Base-by-base conservation (phyloP, 2,797 vertebrate species). In the Sarcophilus harrisii region DNA sequence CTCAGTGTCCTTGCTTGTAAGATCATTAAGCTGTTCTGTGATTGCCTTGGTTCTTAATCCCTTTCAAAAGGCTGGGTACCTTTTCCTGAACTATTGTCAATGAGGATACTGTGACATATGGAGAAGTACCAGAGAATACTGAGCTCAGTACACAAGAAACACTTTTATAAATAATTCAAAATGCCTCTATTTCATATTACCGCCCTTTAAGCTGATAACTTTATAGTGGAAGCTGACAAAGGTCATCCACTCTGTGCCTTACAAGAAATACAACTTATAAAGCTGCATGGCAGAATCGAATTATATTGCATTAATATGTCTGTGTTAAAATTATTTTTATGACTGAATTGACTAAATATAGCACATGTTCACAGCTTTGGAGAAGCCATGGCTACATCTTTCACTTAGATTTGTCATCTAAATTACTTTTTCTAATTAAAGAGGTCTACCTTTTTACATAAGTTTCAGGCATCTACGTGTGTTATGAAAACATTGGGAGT, bases 141-240 rank as follows among this genome's bases (percentile, higher is more conserved):
- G 91, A 91, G 58, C n/a, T 91, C 52, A 54, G 27, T 58, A 58
- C 30, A 89, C 11, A 90, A 91, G 45, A 5, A 28, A 32, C 30
- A 12, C 2, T 18, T 90, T 92, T 38, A 93, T 90, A 73, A 96
- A 93, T 91, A 94, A 95, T 92, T 73, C 38, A 81, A 38, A 96
- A 11, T 14, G 90, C 49, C 27, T 94, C 30, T 81, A 62, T 32
- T 62, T 93, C 57, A 66, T 27, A 59, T 52, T 27, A 93, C 91
- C 32, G 62, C 11, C 8, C 57, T 96, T 93, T 94, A 92, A 89
- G 30, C 49, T 93, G 27, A 58, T 93, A 89, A 94, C 90, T 87
- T 92, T 95, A 94, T 94, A 59, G 58, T 3, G 58, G 13, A 16
- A 94, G 90, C 81, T 24, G 32, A 58, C 58, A 95, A 91, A 93